Conservation (phyloP, 2,888 invertebrate species). For the Drosophila nr. fundita region DNA sequence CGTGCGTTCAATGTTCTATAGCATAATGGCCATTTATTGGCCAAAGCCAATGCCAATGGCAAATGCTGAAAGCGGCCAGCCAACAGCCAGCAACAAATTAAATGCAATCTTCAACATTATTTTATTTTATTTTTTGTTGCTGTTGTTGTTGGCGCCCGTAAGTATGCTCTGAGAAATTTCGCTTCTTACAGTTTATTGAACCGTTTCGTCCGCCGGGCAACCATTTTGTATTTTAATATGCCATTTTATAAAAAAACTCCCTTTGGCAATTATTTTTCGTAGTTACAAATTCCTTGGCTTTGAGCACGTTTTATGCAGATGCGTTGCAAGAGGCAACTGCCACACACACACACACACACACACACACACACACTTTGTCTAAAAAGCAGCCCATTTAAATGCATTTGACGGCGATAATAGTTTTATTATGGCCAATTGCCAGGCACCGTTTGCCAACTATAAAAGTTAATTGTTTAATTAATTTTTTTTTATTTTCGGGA, state of each 20-base stretch:
- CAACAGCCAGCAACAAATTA: constrained; percentile 25
- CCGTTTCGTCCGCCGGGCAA: constrained; percentile 33
- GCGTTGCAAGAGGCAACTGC: constrained; percentile 7
- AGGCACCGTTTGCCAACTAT: constrained; percentile 38
- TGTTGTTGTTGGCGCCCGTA: constrained; percentile 47
- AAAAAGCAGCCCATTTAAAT: constrained; percentile 71
- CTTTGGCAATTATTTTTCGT: constrained; percentile 62
- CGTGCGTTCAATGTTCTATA: constrained; percentile 70
- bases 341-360: constrained; percentile 53
- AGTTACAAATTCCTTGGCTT: constrained; percentile 29
- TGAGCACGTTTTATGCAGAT: constrained; percentile 19
- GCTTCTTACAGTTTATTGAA: constrained; percentile 69
- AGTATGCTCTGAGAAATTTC: constrained; percentile 60
- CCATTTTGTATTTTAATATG: constrained; percentile 35
- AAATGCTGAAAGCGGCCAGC: constrained; percentile 30
- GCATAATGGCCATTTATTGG: constrained; percentile 76
- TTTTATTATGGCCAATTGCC: constrained; percentile 60
- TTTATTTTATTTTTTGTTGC: not conserved
- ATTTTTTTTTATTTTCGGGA: constrained; percentile 56
- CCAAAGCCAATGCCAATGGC: constrained; percentile 41
- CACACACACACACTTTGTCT: constrained; percentile 49
- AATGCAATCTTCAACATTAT: constrained; percentile 65
- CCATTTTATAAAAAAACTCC: constrained; percentile 14
- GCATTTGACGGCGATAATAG: constrained; percentile 72
- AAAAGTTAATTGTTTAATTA: constrained; percentile 77